Evolutionary conservation across 2,797 vertebrate genomes (phyloP).

Genomic region (Hephaestus fuliginosus): DNA sequence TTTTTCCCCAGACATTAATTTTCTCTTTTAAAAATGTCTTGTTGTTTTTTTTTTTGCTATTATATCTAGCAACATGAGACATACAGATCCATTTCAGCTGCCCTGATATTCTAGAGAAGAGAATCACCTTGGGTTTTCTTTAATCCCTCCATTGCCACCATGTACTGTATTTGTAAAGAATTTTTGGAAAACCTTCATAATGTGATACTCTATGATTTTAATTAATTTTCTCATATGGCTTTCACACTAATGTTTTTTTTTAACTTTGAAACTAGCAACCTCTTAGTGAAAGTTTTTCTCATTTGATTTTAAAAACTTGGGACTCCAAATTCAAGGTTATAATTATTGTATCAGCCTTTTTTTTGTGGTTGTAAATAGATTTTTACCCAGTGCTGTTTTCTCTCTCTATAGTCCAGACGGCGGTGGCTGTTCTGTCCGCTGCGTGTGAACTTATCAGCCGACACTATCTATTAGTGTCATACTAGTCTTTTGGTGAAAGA

Average conservation of each 20-base stretch:
- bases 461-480: slow-evolving; percentile 41
- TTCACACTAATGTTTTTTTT: not conserved
- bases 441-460: slow-evolving; percentile 35
- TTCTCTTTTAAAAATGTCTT: not conserved
- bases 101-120: too few species aligned
- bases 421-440: not conserved
- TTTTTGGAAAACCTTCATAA: not conserved
- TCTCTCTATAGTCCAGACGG: not conserved
- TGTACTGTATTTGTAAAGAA: too few species aligned
- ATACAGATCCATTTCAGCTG: too few species aligned
- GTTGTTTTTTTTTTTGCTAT: too few species aligned
- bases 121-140: too few species aligned
- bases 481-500: slow-evolving; percentile 36
- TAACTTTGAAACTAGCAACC: not conserved
- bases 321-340: not conserved
- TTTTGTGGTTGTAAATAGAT: not conserved
- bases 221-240: too few species aligned
- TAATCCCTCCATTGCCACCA: too few species aligned
- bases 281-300: slow-evolving; percentile 4
- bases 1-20: not conserved
- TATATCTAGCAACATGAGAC: too few species aligned
- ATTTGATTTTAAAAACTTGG: slow-evolving; percentile 19
- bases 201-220: not conserved
- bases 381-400: not conserved
- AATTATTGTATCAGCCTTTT: not conserved